Conservation (phyloP, 2,797 vertebrate genomes). For the Acestrorhynchus altus region DNA sequence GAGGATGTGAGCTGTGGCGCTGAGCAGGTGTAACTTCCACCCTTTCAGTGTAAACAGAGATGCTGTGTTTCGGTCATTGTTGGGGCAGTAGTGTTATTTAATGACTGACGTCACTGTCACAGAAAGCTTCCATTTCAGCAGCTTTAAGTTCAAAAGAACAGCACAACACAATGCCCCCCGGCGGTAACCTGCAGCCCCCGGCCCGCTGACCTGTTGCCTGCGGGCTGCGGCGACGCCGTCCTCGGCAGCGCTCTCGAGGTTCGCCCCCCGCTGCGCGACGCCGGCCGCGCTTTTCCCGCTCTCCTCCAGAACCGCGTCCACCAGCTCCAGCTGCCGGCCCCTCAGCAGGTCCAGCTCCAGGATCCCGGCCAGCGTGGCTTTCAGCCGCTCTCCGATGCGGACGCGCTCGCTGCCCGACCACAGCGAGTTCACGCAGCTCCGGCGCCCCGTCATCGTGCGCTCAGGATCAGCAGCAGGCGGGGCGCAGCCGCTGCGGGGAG, state of each 20-base stretch:
- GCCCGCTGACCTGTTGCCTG: slow-evolving; percentile 84
- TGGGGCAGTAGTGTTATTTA: slow-evolving; percentile 10
- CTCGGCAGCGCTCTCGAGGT: slow-evolving; percentile 62
- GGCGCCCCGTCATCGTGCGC: slow-evolving; percentile 77
- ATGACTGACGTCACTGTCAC: slow-evolving; percentile 34
- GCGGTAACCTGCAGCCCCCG: slow-evolving; percentile 18
- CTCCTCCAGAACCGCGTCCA: slow-evolving; percentile 74
- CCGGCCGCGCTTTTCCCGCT: slow-evolving; percentile 41
- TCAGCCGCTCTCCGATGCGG: slow-evolving; percentile 83
- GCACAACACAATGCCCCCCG: slow-evolving; percentile 6
- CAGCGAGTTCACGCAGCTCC: slow-evolving; percentile 79
- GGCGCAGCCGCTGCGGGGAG: not conserved
- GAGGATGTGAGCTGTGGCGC: slow-evolving; percentile 5
- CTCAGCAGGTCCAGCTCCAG: slow-evolving; percentile 83
- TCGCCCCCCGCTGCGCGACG: slow-evolving; percentile 48
- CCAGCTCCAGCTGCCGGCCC: slow-evolving; percentile 77
- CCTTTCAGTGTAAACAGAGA: slow-evolving; percentile 49
- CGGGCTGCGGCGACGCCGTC: slow-evolving; percentile 72
- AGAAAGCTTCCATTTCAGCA: not conserved
- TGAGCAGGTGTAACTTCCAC: slow-evolving; percentile 14
- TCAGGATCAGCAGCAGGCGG: slow-evolving; percentile 27
- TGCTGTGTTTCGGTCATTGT: slow-evolving; percentile 23
- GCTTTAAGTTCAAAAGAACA: slow-evolving; percentile 12
- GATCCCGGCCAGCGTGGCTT: slow-evolving; percentile 82
- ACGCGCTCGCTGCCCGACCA: slow-evolving; percentile 83